Conservation (phyloP, 1,140 invertebrate species). For the Nautilus pompilius region DNA sequence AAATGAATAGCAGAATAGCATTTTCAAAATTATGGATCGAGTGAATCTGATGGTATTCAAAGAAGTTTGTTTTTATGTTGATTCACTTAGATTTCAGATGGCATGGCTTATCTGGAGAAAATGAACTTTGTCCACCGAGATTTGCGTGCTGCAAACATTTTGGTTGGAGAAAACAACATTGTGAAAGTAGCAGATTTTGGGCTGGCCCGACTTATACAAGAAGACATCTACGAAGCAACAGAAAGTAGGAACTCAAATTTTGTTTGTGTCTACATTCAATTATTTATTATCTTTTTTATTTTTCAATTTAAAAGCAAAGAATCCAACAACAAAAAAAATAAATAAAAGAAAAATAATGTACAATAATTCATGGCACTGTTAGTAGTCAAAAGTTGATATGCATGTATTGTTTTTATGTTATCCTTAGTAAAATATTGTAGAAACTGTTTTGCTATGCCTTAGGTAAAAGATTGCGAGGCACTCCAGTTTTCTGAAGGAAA, state of each 20-base stretch:
- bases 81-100: conserved; percentile 58
- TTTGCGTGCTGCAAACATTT: conserved; percentile 62
- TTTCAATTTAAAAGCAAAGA: too few relatives aligned
- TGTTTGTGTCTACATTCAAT: too few relatives aligned
- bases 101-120: conserved; percentile 92
- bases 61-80: conserved; percentile 2
- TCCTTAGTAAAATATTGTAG: too few relatives aligned
- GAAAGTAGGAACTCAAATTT: conserved; percentile 67
- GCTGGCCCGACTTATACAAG: conserved; percentile 83
- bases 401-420: too few relatives aligned
- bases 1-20: not conserved
- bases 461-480: too few relatives aligned
- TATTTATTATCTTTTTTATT: too few relatives aligned
- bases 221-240: conserved; percentile 94
- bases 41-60: not conserved
- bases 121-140: conserved; percentile 67
- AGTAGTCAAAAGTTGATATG: too few relatives aligned
- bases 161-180: conserved; percentile 92
- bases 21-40: not conserved
- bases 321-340: too few relatives aligned
- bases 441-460: too few relatives aligned
- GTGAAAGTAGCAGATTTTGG: conserved; percentile 94
- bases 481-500: too few relatives aligned
- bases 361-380: too few relatives aligned
- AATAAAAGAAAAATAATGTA: too few relatives aligned